Conservation (phyloP, 2,797 vertebrate genomes). For the Tokudaia muenninki region DNA sequence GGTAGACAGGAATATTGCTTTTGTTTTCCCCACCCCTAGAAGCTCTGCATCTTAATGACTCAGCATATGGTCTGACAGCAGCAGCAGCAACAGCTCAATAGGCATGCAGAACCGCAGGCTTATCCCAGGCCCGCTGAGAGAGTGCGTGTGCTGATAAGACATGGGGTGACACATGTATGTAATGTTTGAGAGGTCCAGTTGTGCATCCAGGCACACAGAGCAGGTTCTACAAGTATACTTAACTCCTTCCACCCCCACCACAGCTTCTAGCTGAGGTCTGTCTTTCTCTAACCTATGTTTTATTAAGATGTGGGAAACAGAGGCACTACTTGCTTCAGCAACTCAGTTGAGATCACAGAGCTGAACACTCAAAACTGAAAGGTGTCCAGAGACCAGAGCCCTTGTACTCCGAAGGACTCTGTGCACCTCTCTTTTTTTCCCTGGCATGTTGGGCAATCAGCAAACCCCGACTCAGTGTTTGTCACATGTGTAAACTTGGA, state of each 20-base stretch:
- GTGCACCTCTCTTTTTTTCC: not conserved
- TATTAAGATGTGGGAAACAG: not conserved
- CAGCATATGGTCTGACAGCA: not conserved
- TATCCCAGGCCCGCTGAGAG: not conserved
- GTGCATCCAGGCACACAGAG: not conserved
- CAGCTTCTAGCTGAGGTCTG: not conserved
- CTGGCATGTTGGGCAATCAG: too few relatives aligned
- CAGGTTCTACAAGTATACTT: not conserved
- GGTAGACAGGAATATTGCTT: not conserved
- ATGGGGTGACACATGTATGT: accelerated
- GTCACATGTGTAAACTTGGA: not conserved
- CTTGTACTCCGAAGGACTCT: not conserved
- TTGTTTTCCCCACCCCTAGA: too few relatives aligned
- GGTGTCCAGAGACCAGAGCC: not conserved
- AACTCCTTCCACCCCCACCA: not conserved
- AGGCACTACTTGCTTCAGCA: not conserved
- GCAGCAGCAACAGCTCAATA: not conserved
- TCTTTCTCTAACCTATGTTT: not conserved
- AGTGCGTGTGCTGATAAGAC: not conserved
- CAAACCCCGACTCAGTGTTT: not conserved
- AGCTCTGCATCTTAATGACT: not conserved
- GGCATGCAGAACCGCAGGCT: not conserved
- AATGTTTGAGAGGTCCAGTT: not conserved
- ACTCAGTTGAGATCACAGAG: not conserved
- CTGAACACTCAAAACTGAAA: not conserved